Base-by-base conservation (phyloP, 2,797 vertebrate genomes). In the Pelodytes ibericus region DNA sequence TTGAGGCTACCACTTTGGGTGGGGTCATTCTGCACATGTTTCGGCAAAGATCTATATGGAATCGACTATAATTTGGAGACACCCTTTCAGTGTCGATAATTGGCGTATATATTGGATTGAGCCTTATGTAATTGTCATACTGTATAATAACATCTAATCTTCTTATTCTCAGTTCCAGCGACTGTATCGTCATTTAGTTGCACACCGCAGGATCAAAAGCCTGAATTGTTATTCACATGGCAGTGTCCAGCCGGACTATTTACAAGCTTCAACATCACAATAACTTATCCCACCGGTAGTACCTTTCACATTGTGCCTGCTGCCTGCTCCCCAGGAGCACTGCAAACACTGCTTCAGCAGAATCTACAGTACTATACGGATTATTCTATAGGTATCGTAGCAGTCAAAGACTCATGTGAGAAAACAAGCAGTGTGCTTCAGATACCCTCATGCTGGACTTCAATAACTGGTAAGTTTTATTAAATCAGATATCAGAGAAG, bases 401-500 rank as follows among this genome's bases (percentile, higher is more conserved):
- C 90, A 16, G 1, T 60, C 33, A 36, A 6, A 11, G 5, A 36
- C 74, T 87, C 86, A 44, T 84, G 75, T 64, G 16, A 1, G 8
- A 53, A n/a, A 74, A 33, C 0, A 16, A 88, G 88, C 5, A 0
- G 0, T 2, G 27, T 86, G 0, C 8, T 41, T 31, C 47, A 30
- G 0, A 44, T 1, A 3, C 2, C 33, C 33, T 6, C 20, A 15
- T 91, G 90, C 31, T 27, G 2, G 18, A 92, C 91, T 0, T 75
- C 84, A 81, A 88, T 90, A 78, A 87, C 87, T 53, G 85, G 91
- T 93, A 84, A 85, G 91, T 22, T 24, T 6, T 24, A 56, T 22
- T 56, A 22, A 56, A n/a, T n/a, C n/a, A n/a, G n/a, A n/a, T n/a
- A n/a, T n/a, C n/a, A n/a, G n/a, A n/a, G n/a, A n/a, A n/a, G n/a